Conservation (phyloP, 2,888 invertebrate genomes). For the Epinotia demarniana region DNA sequence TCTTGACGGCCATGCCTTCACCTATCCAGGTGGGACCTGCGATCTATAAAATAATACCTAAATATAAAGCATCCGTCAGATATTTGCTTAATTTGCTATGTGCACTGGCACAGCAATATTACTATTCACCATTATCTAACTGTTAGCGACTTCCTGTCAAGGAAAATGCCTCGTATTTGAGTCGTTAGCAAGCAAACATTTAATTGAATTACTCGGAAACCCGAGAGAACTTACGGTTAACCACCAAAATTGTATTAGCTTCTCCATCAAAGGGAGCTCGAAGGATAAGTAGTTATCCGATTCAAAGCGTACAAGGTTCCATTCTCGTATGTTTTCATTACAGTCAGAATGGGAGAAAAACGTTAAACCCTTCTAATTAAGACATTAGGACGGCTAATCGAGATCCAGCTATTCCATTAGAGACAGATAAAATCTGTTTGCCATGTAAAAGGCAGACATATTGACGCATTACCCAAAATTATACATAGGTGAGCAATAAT, state of each 20-base stretch:
- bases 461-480: constrained; percentile 8
- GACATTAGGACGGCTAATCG: constrained; percentile 28
- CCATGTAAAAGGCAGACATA: constrained; percentile 3
- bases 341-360: constrained; percentile 14
- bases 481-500: not conserved
- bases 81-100: not conserved
- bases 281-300: constrained; percentile 24
- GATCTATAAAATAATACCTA: no score
- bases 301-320: not conserved
- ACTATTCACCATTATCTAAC: constrained; percentile 2
- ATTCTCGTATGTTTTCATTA: not conserved
- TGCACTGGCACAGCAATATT: constrained; percentile 1
- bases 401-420: constrained; percentile 25
- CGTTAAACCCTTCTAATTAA: constrained; percentile 35
- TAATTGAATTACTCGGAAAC: constrained; percentile 41
- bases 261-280: constrained; percentile 27
- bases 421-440: constrained; percentile 23
- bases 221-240: constrained; percentile 40
- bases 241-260: constrained; percentile 41
- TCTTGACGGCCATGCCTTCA: no score
- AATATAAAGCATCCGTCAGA: not conserved
- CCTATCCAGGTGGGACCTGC: no score
- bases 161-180: constrained; percentile 28
- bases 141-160: constrained; percentile 11
- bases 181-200: constrained; percentile 32